phyloP scores from a whole-genome alignment of 2,113 vertebrate species.

The Phasianus colchicus region DNA sequence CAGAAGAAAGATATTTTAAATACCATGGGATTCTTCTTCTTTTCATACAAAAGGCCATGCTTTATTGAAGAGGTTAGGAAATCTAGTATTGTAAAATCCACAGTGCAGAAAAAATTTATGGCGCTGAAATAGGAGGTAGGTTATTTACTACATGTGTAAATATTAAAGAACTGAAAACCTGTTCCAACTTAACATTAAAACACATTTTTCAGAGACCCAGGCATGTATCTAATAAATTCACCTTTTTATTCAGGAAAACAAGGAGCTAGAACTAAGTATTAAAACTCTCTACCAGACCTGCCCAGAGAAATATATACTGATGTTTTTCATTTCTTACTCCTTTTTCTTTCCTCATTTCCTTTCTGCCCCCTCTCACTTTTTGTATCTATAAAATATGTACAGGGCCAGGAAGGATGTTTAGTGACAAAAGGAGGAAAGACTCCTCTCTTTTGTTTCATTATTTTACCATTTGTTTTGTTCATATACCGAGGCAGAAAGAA shows the following conservation, averaged over 20 bases:
- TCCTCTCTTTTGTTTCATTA: too few relatives aligned
- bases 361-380: neutral
- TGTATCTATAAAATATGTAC: neutral
- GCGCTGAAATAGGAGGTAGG: neutral
- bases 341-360: neutral
- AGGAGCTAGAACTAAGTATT: neutral
- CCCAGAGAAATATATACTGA: neutral
- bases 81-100: conserved; percentile 29
- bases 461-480: neutral
- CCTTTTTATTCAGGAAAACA: neutral
- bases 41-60: conserved; percentile 45
- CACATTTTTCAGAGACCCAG: conserved; percentile 3
- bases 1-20: conserved; percentile 66
- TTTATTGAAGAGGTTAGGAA: conserved; percentile 64
- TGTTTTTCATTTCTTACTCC: neutral
- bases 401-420: neutral
- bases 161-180: conserved; percentile 23
- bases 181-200: conserved; percentile 1
- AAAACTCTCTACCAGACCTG: neutral
- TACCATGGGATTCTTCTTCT: conserved; percentile 50
- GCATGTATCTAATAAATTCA: neutral
- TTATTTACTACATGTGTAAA: conserved; percentile 30
- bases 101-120: conserved; percentile 28
- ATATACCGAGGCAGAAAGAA: neutral
- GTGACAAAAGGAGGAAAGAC: neutral